A percentile compares a stretch with the other conserved stretches of the same genome.
These are phyloP conservation scores for Alaudala cheleensis DNA, from an alignment of 2,113 vertebrate genomes.

Conservation along the genomic window DNA sequence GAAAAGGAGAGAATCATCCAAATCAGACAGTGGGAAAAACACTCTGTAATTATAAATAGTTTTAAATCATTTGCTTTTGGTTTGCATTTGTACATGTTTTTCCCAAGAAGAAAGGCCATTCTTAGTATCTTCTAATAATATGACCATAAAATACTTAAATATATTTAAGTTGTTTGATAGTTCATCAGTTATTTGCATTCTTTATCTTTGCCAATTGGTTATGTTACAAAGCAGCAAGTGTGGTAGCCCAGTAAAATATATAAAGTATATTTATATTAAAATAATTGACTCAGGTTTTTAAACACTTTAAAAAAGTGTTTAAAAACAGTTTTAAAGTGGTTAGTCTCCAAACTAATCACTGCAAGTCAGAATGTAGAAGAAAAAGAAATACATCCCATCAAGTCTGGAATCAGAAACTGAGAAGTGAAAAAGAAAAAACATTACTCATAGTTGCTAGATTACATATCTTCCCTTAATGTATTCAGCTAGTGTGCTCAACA, in stretches of 20 bases:
- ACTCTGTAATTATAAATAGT: neutral
- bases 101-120: neutral
- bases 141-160: neutral
- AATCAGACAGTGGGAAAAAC: neutral
- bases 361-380: neutral
- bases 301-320: neutral
- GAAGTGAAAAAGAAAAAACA: neutral
- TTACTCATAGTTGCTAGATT: neutral
- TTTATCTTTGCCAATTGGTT: neutral
- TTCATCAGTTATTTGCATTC: neutral
- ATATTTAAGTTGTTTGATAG: neutral
- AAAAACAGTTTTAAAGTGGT: no score
- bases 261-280: neutral
- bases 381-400: neutral
- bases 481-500: neutral
- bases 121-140: neutral
- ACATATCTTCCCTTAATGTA: neutral
- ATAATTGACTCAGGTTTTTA: neutral
- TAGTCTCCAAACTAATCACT: neutral
- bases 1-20: neutral
- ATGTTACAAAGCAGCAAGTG: neutral
- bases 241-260: no score
- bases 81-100: neutral
- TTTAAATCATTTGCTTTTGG: neutral
- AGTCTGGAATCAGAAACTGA: neutral